phyloP scores from a whole-genome alignment of 2,888 invertebrate genomes.

The Athetis lepigone region DNA sequence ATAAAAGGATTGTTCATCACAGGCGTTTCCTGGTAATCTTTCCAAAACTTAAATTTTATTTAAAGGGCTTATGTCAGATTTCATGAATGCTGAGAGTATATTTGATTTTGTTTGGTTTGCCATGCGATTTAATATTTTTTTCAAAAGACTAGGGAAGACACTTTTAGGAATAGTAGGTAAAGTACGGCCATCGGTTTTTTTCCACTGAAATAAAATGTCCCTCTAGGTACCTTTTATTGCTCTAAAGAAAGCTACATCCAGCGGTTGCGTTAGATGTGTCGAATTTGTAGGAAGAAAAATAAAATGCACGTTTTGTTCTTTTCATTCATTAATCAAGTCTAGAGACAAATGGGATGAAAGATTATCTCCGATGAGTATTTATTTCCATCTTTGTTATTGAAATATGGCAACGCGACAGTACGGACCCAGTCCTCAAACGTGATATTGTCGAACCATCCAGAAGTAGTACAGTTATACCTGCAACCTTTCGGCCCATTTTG shows the following conservation, averaged over 20 bases:
- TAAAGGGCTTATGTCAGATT: constrained; percentile 41
- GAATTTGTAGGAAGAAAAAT: constrained; percentile 67
- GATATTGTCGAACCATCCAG: constrained; percentile 71
- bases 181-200: constrained; percentile 50
- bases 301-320: constrained; percentile 47
- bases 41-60: constrained; percentile 40
- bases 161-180: constrained; percentile 47
- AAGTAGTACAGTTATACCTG: constrained; percentile 71
- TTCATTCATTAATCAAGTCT: constrained; percentile 66
- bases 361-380: constrained; percentile 75
- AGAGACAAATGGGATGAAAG: constrained; percentile 68
- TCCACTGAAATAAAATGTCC: constrained; percentile 52
- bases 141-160: constrained; percentile 43
- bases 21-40: constrained; percentile 39
- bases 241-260: constrained; percentile 71
- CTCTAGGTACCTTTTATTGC: constrained; percentile 68
- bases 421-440: constrained; percentile 72
- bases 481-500: constrained; percentile 70
- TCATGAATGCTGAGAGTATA: constrained; percentile 49
- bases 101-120: constrained; percentile 37
- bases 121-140: constrained; percentile 42
- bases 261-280: constrained; percentile 71
- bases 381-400: constrained; percentile 63
- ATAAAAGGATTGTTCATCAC: constrained; percentile 21
- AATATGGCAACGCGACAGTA: constrained; percentile 52